Percentiles rank a stretch among this genome's conserved stretches.
phyloP scores from a whole-genome alignment of 2,888 invertebrate species.

The Leistus spinibarbis region DNA sequence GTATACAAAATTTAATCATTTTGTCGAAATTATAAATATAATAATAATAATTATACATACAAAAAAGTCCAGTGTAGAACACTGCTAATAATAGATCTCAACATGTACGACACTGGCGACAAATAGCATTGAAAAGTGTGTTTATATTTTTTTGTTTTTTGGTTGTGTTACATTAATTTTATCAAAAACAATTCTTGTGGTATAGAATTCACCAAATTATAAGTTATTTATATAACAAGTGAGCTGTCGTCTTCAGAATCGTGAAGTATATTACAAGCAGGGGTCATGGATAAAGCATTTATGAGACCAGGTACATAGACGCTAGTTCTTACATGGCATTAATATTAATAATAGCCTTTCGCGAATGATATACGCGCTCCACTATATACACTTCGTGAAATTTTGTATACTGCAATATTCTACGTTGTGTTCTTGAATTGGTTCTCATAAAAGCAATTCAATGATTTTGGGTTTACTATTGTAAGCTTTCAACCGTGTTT shows the following conservation, averaged over 20 bases:
- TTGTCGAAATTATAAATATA: too few species aligned
- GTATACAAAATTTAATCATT: too few species aligned
- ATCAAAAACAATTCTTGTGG: background rate
- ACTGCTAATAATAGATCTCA: too few species aligned
- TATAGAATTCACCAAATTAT: background rate
- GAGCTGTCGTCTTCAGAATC: slow-evolving; percentile 17
- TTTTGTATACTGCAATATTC: background rate
- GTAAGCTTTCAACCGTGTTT: too few species aligned
- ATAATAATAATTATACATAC: too few species aligned
- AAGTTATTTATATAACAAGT: slow-evolving; percentile 14
- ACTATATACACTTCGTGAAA: background rate
- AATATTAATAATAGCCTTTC: background rate
- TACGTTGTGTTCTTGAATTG: background rate
- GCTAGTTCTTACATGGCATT: background rate
- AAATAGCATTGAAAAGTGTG: too few species aligned
- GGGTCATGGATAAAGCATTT: slow-evolving; percentile 7
- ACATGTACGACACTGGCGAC: too few species aligned
- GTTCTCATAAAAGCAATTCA: too few species aligned
- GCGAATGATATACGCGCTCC: background rate
- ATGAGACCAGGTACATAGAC: slow-evolving; percentile 15
- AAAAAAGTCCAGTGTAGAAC: too few species aligned
- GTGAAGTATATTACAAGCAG: slow-evolving; percentile 1
- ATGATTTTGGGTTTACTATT: too few species aligned
- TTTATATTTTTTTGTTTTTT: too few species aligned
- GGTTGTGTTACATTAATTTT: background rate